Evolutionary conservation across 2,888 invertebrate species (phyloP).

Genomic region (Phyllotreta striolata): DNA sequence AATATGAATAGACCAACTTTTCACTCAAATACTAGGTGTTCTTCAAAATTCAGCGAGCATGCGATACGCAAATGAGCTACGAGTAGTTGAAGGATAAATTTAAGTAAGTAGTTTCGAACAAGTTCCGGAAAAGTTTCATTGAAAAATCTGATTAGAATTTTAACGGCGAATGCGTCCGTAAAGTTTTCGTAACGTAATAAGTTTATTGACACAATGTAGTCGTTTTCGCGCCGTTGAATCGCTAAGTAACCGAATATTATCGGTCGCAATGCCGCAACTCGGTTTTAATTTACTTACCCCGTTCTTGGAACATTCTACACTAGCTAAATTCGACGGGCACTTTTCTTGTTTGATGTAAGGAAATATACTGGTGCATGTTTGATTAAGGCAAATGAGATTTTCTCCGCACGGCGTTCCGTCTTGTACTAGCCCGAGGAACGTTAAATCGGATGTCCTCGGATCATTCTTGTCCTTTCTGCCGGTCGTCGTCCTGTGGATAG

Average conservation of each 20-base stretch:
- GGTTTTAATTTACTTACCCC: slow-evolving; percentile 76
- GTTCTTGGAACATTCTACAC: slow-evolving; percentile 91
- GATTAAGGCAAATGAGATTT: slow-evolving; percentile 92
- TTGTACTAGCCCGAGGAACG: slow-evolving; percentile 85
- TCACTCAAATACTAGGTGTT: not conserved
- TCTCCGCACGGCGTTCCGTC: slow-evolving; percentile 96
- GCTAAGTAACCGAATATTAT: no score
- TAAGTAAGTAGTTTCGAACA: no score
- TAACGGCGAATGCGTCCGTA: no score
- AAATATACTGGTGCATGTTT: slow-evolving; percentile 87
- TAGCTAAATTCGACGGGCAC: slow-evolving; percentile 90
- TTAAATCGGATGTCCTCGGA: slow-evolving; percentile 60
- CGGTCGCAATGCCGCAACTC: not conserved
- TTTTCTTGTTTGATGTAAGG: slow-evolving; percentile 85
- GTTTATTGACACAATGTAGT: no score
- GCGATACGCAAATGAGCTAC: slow-evolving; percentile 4
- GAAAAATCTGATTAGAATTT: no score
- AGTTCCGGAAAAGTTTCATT: no score
- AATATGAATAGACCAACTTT: not conserved
- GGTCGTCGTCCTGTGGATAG: slow-evolving; percentile 72
- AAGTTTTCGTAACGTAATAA: no score
- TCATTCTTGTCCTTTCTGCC: slow-evolving; percentile 69
- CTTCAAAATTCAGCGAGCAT: slow-evolving; percentile 1
- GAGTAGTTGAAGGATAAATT: slow-evolving; percentile 5
- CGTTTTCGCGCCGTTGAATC: no score